Conservation (phyloP, 2,797 vertebrate genomes). For the Taenioides sp. region DNA sequence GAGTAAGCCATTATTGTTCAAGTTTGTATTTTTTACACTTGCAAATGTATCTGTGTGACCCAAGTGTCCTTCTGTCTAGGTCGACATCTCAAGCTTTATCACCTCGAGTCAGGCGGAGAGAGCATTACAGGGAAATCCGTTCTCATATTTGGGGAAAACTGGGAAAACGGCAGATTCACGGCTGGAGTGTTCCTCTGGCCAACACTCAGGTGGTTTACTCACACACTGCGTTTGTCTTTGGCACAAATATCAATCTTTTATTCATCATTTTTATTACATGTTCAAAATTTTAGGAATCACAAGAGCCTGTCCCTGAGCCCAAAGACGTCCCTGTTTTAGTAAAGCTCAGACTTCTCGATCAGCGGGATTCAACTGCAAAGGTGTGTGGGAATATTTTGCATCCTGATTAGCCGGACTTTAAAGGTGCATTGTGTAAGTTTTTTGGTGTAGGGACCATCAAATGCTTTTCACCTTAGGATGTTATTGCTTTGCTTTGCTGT, state of each 20-base stretch:
- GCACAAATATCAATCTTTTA: neutral
- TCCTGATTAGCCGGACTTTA: no score
- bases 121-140: slow-evolving; percentile 82
- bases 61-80: slow-evolving; percentile 34
- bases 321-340: slow-evolving; percentile 80
- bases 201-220: slow-evolving; percentile 63
- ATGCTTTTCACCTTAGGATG: no score
- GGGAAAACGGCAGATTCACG: slow-evolving; percentile 80
- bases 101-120: slow-evolving; percentile 75
- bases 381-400: slow-evolving; percentile 41
- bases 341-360: slow-evolving; percentile 82
- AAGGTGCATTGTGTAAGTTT: no score
- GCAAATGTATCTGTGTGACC: slow-evolving; percentile 12
- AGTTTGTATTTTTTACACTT: neutral
- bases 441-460: no score
- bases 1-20: slow-evolving; percentile 61
- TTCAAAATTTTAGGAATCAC: slow-evolving; percentile 58
- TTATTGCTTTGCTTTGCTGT: no score
- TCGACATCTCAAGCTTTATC: slow-evolving; percentile 58
- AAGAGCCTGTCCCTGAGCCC: slow-evolving; percentile 66
- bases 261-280: slow-evolving; percentile 8
- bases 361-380: slow-evolving; percentile 84
- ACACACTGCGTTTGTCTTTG: neutral
- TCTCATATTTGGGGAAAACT: slow-evolving; percentile 81
- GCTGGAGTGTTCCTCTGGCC: slow-evolving; percentile 80